A percentile compares a stretch with the other conserved stretches of the same genome.
Evolutionary conservation across 2,888 invertebrate genomes (phyloP).

Genomic region (Abrostola triplasia): DNA sequence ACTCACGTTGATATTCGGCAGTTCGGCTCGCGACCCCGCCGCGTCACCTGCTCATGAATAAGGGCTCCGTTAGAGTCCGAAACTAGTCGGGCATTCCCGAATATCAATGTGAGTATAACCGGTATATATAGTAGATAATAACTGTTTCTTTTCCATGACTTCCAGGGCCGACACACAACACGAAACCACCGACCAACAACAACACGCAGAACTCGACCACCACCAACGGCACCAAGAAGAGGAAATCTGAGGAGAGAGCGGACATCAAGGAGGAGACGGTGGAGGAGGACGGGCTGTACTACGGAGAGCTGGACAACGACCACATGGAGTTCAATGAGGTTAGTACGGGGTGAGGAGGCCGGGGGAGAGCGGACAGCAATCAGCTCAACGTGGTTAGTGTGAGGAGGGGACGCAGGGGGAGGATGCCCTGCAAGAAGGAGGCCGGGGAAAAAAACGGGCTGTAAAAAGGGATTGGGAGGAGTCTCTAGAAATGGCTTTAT

Average conservation of each 20-base stretch:
- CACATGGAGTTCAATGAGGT: constrained; percentile 84
- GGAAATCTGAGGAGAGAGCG: constrained; percentile 67
- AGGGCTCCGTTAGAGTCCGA: too few species aligned
- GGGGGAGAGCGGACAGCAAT: not conserved
- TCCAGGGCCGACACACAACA: constrained; percentile 46
- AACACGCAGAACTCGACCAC: constrained; percentile 40
- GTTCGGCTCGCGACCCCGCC: too few species aligned
- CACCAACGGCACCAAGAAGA: constrained; percentile 70
- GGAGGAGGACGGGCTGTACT: constrained; percentile 85
- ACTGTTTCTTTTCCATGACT: not conserved
- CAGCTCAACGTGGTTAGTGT: not conserved
- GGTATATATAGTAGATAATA: not conserved
- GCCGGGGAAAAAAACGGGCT: not conserved
- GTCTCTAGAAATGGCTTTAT: too few species aligned
- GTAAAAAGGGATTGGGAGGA: not conserved
- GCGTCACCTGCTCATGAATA: too few species aligned
- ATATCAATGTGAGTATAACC: too few species aligned
- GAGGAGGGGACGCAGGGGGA: not conserved
- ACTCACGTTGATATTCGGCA: too few species aligned
- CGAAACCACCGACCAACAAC: constrained; percentile 43
- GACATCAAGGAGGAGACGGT: constrained; percentile 85
- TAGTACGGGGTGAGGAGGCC: not conserved
- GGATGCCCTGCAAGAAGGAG: not conserved
- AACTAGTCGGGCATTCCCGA: too few species aligned
- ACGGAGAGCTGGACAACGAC: constrained; percentile 83